phyloP scores from a whole-genome alignment of 2,888 invertebrate genomes.

The Ectemnius lituratus region DNA sequence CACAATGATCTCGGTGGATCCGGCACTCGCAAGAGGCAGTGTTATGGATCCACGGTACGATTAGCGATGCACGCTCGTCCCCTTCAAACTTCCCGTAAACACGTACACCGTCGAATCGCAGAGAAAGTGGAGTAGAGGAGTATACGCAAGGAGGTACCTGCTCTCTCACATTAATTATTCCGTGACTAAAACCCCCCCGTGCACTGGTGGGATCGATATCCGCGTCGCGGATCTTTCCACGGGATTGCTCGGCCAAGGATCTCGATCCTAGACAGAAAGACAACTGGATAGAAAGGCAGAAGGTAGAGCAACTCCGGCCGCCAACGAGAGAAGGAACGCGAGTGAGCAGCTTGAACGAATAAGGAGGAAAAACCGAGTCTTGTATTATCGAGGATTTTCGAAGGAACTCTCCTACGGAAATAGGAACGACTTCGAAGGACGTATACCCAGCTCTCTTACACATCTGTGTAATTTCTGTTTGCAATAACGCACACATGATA shows the following conservation, averaged over 20 bases:
- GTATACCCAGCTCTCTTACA: slow-evolving; percentile 20
- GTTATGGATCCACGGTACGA: slow-evolving; percentile 44
- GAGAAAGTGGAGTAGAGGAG: slow-evolving; percentile 64
- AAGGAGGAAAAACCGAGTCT: slow-evolving; percentile 45
- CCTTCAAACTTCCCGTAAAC: slow-evolving; percentile 58
- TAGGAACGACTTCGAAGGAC: background rate
- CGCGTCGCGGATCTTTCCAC: slow-evolving; percentile 60
- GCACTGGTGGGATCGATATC: slow-evolving; percentile 60
- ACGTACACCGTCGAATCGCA: slow-evolving; percentile 53
- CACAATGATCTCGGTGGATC: slow-evolving; percentile 29
- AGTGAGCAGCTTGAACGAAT: slow-evolving; percentile 32
- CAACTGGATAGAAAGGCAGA: slow-evolving; percentile 6
- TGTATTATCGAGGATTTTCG: slow-evolving; percentile 42
- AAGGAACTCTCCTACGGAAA: background rate
- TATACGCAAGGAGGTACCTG: slow-evolving; percentile 62
- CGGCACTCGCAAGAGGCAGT: slow-evolving; percentile 30
- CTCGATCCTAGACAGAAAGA: slow-evolving; percentile 47
- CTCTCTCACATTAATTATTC: slow-evolving; percentile 67
- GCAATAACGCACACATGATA: slow-evolving; percentile 33
- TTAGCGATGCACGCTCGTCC: slow-evolving; percentile 50
- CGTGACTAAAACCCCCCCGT: slow-evolving; percentile 60
- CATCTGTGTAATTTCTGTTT: slow-evolving; percentile 13
- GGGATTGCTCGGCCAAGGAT: slow-evolving; percentile 56
- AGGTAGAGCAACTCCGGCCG: background rate
- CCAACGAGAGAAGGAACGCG: slow-evolving; percentile 17